These are phyloP conservation scores for Abramis brama DNA, from an alignment of 2,113 vertebrate genomes.

Conservation along the genomic window DNA sequence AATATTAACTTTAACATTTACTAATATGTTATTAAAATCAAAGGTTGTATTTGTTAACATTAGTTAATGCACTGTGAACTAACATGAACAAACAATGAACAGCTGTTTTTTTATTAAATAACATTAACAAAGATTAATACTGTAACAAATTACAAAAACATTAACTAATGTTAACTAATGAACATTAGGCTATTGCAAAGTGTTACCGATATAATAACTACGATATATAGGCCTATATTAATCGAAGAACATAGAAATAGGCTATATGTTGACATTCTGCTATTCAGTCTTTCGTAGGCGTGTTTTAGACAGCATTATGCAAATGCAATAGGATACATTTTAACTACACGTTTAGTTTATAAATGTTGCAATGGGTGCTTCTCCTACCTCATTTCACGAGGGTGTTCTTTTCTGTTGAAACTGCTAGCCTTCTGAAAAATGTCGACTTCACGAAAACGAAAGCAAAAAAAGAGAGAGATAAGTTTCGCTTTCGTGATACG, in stretches of 20 bases:
- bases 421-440: not conserved
- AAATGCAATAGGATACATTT: not conserved
- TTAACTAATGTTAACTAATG: no score
- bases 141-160: no score
- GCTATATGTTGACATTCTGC: not conserved
- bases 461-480: not conserved
- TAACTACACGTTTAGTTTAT: not conserved
- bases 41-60: no score
- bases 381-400: not conserved
- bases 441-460: not conserved
- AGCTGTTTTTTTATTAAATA: no score
- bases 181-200: no score
- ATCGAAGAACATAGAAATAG: not conserved
- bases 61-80: no score
- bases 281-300: not conserved
- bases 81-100: no score
- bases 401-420: not conserved
- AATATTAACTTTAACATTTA: no score
- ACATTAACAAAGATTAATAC: no score
- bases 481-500: not conserved
- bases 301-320: not conserved
- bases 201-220: not conserved
- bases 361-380: not conserved
- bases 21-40: no score
- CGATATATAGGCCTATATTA: not conserved